Evolutionary conservation across 1,140 invertebrate genomes (phyloP).

Genomic region (Zophobas atratus): DNA sequence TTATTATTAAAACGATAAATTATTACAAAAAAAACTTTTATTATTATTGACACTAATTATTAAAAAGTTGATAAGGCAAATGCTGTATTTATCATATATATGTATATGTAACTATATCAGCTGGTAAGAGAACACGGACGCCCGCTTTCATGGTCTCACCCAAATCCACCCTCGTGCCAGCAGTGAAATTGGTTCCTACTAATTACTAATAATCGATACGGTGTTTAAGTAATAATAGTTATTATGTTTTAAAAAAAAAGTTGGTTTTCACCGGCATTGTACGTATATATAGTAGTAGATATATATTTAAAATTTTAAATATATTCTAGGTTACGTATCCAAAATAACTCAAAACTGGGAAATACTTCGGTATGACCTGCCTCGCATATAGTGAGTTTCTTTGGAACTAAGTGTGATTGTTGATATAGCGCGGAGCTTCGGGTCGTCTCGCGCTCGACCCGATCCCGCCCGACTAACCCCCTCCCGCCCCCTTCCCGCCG

Average conservation of each 20-base stretch:
- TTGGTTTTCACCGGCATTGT: constrained; percentile 67
- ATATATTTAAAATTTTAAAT: constrained; percentile 70
- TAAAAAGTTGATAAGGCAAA: constrained; percentile 66
- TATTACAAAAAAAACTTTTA: constrained; percentile 67
- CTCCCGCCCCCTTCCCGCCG: constrained; percentile 25
- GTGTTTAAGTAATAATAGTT: constrained; percentile 68
- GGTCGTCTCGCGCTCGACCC: constrained; percentile 8
- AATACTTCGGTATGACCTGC: constrained; percentile 76
- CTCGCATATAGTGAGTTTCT: constrained; percentile 80
- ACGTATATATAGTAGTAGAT: constrained; percentile 69
- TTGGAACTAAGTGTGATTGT: constrained; percentile 81
- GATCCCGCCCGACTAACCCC: constrained; percentile 9
- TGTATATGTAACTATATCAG: constrained; percentile 68
- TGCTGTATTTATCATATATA: constrained; percentile 68
- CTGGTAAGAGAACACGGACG: constrained; percentile 62
- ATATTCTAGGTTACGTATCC: constrained; percentile 75
- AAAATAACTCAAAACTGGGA: constrained; percentile 80
- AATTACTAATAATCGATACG: constrained; percentile 70
- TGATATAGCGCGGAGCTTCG: constrained; percentile 66
- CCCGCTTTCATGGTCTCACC: constrained; percentile 53
- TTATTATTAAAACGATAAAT: constrained; percentile 64
- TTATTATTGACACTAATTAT: constrained; percentile 67
- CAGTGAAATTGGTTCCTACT: constrained; percentile 71
- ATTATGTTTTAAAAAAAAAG: constrained; percentile 68
- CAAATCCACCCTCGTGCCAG: constrained; percentile 66